Evolutionary conservation across 1,140 invertebrate genomes (phyloP).

Genomic region (Thaumetopoea pityocampa): DNA sequence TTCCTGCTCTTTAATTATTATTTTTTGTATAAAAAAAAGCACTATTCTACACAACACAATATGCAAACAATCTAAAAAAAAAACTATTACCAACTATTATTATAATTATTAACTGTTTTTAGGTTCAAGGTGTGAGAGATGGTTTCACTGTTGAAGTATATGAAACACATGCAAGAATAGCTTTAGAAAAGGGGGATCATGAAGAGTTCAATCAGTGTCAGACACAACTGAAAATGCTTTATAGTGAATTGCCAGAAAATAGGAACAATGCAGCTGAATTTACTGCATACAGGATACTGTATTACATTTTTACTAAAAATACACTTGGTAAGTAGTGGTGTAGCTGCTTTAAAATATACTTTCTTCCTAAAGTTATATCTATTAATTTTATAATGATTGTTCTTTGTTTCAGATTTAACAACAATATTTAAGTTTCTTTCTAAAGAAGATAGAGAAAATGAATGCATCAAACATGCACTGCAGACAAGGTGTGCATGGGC

Average conservation of each 20-base stretch:
- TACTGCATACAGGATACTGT: conserved; percentile 95
- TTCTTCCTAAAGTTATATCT: conserved; percentile 1
- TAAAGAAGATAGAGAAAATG: conserved; percentile 86
- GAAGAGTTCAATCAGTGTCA: conserved; percentile 99
- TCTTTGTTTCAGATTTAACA: conserved; percentile 89
- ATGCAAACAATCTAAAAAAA: too few species aligned
- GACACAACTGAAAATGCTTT: conserved; percentile 96
- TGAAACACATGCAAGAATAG: conserved; percentile 98
- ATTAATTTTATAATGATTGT: conserved; percentile 14
- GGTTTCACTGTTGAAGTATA: conserved; percentile 97
- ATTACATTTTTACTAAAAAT: conserved; percentile 98
- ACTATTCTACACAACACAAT: too few species aligned
- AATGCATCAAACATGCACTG: conserved; percentile 91
- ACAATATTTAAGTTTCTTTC: conserved; percentile 90
- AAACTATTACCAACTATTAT: too few species aligned
- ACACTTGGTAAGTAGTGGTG: conserved; percentile 86
- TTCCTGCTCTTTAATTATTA: too few species aligned
- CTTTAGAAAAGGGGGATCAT: conserved; percentile 97
- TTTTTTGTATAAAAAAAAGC: too few species aligned
- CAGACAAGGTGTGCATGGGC: conserved; percentile 93
- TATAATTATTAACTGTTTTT: conserved; percentile 13
- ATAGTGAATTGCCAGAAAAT: conserved; percentile 80
- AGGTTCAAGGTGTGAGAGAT: conserved; percentile 97
- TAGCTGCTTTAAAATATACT: background rate
- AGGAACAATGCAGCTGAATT: conserved; percentile 92